Base-by-base conservation (phyloP, 2,113 vertebrate species). In the Onychostruthus taczanowskii region DNA sequence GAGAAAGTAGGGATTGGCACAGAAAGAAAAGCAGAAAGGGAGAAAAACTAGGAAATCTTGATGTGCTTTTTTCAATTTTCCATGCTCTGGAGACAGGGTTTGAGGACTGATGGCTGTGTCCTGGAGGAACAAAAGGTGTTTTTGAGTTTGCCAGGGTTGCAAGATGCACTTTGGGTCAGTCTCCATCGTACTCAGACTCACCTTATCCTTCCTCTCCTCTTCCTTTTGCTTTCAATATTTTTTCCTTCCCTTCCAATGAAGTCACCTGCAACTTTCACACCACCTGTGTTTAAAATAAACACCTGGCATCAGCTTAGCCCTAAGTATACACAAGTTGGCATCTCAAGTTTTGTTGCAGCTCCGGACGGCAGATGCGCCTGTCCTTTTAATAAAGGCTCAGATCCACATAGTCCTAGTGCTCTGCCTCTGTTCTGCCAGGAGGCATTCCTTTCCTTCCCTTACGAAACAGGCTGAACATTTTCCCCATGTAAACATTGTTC, bases 361-460 rank as follows among this genome's bases (percentile, higher is more conserved):
- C 50, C 6, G 5, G 68, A 64, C 2, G 0, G 64, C 89, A 82
- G 41, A 49, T 47, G 61, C 13, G 6, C 58, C 79, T 62, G 70
- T 94, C 74, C 89, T 96, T 87, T 85, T 76, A 87, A 91, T 64
- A 89, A 87, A 53, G 77, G n/a, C 73, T 92, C 64, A 3, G 61
- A 78, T 89, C 84, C 33, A 35, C 61, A n/a, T 47, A 6, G 0
- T 64, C 69, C 63, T 3, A 52, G 68, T 3, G 1, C 33, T 87
- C 83, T 85, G 75, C 41, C 90, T 96, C 90, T 11, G 3, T 31
- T 93, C 87, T 92, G 95, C 94, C 87, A 81, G 84, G 56, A 86
- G 88, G 69, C 91, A 94, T 92, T 95, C 73, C 73, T 87, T 70
- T 64, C 81, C 53, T 53, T 85, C 84, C 90, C 81, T 89, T 78